Evolutionary conservation across 2,888 invertebrate species (phyloP), one percentile per base, ranked within the genome.

Genomic region (Melangyna quadrimaculata): DNA sequence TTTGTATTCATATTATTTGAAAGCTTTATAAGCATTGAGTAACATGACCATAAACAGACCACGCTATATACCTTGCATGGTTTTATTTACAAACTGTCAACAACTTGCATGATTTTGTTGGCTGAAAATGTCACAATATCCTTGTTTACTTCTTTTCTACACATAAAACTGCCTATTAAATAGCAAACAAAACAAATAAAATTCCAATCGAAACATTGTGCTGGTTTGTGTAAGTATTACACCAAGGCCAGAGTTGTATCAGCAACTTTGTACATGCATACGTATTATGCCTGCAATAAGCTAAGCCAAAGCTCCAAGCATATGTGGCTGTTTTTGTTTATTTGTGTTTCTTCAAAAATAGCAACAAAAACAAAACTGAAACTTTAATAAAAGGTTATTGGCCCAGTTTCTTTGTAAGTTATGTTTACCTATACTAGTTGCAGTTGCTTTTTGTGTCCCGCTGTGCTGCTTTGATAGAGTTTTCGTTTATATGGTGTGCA

Each of bases 331-430:
- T 22, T 35, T 65, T 29, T 45, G 17, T 45, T 65, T 65, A 14
- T 29, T 65, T 43, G 10, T 45, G 19, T 45, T 27, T 40, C 10
- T 24, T n/a, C 0, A 8, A 27, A 14, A 14, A 22, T n/a, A n/a
- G n/a, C n/a, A n/a, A n/a, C n/a, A 45, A 45, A 22, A 45, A 19
- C 3, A 2, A 43, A 17, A 43, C 32, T n/a, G 37, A 40, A 43
- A 43, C 10, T 10, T 29, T 29, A 63, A 63, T 29, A 45, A 43
- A 43, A 65, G 63, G 63, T 65, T 65, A 65, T 17, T 65, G 63
- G 43, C 43, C 43, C 2, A 45, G 63, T 65, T 65, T 65, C 14
- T 19, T 32, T 12, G 57, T 37, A 27, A 43, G 29, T 10, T 29
- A 17, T 40, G 19, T 45, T 65, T 65, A 65, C 43, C 9, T 27